phyloP scores from a whole-genome alignment of 2,113 vertebrate genomes.

The Cynoglossus semilaevis region DNA sequence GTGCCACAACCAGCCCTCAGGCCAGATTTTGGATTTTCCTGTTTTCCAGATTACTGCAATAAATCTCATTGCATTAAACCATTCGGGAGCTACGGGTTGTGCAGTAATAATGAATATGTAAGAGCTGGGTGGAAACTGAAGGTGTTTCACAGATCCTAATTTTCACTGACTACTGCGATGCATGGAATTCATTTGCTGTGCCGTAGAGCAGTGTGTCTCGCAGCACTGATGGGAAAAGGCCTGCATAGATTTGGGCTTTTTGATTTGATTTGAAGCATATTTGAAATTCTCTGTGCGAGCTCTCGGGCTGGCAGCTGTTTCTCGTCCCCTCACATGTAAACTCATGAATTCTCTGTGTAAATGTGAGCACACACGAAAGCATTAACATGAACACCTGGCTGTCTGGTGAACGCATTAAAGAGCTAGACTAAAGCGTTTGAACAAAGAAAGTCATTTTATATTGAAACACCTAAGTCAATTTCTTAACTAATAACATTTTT shows the following conservation, averaged over 20 bases:
- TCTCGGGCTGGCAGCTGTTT: constrained; percentile 54
- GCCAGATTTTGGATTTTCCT: constrained; percentile 20
- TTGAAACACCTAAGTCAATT: too few relatives aligned
- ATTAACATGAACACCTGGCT: constrained; percentile 1
- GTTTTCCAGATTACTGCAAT: constrained; percentile 20
- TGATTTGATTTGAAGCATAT: constrained; percentile 55
- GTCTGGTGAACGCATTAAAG: constrained; percentile 8
- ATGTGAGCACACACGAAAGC: constrained; percentile 10
- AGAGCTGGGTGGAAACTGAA: constrained; percentile 44
- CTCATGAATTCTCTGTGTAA: constrained; percentile 16
- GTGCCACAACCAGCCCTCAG: too few relatives aligned
- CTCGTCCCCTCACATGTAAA: constrained; percentile 37
- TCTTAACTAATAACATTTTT: background rate
- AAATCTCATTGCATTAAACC: constrained; percentile 27
- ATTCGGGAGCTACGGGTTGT: constrained; percentile 33
- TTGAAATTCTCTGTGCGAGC: constrained; percentile 51
- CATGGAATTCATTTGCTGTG: constrained; percentile 65
- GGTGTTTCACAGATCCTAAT: constrained; percentile 63
- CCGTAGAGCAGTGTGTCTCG: constrained; percentile 49
- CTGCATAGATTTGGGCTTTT: constrained; percentile 57
- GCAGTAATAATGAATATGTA: constrained; percentile 49
- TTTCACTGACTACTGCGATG: constrained; percentile 64
- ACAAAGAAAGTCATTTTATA: background rate
- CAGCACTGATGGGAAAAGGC: constrained; percentile 61
- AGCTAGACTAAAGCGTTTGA: background rate